phyloP scores from a whole-genome alignment of 1,140 invertebrate genomes.

The Geopemphigus sp. region DNA sequence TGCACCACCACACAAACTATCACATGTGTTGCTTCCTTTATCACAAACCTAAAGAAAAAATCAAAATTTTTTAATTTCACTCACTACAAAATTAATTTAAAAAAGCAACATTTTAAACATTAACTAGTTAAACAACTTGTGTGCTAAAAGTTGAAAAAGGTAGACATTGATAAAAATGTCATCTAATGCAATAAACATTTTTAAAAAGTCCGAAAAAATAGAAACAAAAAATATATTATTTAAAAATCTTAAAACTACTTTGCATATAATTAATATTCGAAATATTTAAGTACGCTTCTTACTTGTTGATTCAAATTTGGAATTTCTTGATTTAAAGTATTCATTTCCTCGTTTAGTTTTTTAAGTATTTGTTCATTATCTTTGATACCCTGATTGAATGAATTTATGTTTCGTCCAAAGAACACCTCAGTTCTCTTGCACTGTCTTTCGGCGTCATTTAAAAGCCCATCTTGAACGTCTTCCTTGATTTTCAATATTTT shows the following conservation, averaged over 20 bases:
- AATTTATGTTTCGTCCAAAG: slow-evolving; percentile 67
- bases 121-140: too few relatives aligned
- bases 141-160: too few relatives aligned
- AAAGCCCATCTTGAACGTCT: slow-evolving; percentile 56
- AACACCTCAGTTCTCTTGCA: slow-evolving; percentile 79
- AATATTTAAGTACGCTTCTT: too few relatives aligned
- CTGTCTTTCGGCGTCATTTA: slow-evolving; percentile 76
- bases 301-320: slow-evolving; percentile 78
- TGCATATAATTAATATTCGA: too few relatives aligned
- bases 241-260: too few relatives aligned
- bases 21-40: slow-evolving; percentile 79
- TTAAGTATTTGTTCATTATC: slow-evolving; percentile 68
- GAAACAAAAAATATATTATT: too few relatives aligned
- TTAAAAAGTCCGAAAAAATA: too few relatives aligned
- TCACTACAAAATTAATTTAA: too few relatives aligned
- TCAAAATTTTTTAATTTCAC: too few relatives aligned
- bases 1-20: slow-evolving; percentile 87
- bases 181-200: too few relatives aligned
- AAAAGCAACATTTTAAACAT: too few relatives aligned
- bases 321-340: slow-evolving; percentile 67
- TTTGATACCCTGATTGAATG: slow-evolving; percentile 69
- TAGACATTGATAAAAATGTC: too few relatives aligned
- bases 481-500: slow-evolving; percentile 68
- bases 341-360: slow-evolving; percentile 66
- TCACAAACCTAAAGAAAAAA: slow-evolving; percentile 73